Evolutionary conservation across 2,797 vertebrate species (phyloP).

Genomic region (Rhyacichthys aspro): DNA sequence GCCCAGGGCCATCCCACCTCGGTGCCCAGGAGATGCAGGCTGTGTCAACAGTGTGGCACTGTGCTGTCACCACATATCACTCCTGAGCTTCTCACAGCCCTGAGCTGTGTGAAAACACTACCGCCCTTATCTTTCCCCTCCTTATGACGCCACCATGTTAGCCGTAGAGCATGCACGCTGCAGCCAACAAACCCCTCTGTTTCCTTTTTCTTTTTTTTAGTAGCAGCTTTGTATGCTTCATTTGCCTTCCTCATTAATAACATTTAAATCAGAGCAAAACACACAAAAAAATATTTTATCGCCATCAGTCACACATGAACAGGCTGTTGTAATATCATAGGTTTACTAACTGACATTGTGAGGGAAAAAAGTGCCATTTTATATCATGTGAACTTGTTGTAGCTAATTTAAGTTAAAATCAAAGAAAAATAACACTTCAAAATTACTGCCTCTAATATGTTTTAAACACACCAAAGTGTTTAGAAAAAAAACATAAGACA

Average conservation of each 20-base stretch:
- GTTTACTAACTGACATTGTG: too few species aligned
- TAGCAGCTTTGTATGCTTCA: slow-evolving; percentile 34
- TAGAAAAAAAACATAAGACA: too few species aligned
- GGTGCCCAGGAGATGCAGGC: slow-evolving; percentile 77
- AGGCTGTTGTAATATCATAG: too few species aligned
- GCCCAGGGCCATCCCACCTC: slow-evolving; percentile 75
- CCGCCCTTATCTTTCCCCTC: slow-evolving; percentile 66
- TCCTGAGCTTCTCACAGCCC: slow-evolving; percentile 75
- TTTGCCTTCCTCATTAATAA: slow-evolving; percentile 25
- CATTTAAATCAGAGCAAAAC: slow-evolving; percentile 26
- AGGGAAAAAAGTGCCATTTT: too few species aligned
- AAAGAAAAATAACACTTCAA: too few species aligned
- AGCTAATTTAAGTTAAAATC: too few species aligned
- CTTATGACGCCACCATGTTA: slow-evolving; percentile 59
- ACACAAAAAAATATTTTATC: background rate
- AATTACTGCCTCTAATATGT: too few species aligned
- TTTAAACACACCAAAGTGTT: too few species aligned
- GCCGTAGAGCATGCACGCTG: slow-evolving; percentile 53
- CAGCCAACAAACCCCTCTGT: slow-evolving; percentile 37
- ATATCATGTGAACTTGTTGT: too few species aligned
- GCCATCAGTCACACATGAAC: too few species aligned
- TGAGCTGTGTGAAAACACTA: slow-evolving; percentile 72
- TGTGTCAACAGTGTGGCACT: slow-evolving; percentile 82
- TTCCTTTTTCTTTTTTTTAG: slow-evolving; percentile 1
- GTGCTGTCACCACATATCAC: slow-evolving; percentile 83